phyloP scores from a whole-genome alignment of 2,797 vertebrate species.

The Onychomys torridus region DNA sequence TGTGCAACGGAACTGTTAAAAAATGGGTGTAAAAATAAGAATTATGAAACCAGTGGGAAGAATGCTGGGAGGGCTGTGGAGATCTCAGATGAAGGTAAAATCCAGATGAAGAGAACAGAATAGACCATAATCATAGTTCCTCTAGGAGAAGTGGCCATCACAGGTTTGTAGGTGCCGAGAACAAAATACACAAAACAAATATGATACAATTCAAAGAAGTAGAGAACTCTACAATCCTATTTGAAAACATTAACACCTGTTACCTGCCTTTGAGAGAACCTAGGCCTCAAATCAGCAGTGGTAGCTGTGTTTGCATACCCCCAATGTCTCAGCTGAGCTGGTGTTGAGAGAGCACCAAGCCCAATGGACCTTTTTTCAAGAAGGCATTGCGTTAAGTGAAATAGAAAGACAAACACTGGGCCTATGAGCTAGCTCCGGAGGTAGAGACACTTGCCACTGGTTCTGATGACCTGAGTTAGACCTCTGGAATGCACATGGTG shows the following conservation, averaged over 20 bases:
- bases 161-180: neutral
- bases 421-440: too few species aligned
- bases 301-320: neutral
- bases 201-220: neutral
- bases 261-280: neutral
- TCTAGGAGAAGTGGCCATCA: neutral
- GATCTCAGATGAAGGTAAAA: neutral
- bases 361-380: neutral
- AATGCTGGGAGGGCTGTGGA: neutral
- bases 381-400: neutral
- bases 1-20: neutral
- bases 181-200: neutral
- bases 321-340: neutral
- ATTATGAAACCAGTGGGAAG: neutral
- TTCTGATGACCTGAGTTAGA: neutral
- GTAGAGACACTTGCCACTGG: neutral
- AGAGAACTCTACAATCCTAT: neutral
- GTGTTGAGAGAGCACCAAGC: neutral
- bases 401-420: neutral
- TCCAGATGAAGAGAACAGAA: neutral
- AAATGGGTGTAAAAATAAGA: neutral
- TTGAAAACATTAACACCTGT: neutral
- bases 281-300: neutral
- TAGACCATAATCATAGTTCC: neutral
- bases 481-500: neutral